These are phyloP conservation scores for Pangasius mekongensis DNA, from an alignment of 2,797 vertebrate species.

Conservation along the genomic window DNA sequence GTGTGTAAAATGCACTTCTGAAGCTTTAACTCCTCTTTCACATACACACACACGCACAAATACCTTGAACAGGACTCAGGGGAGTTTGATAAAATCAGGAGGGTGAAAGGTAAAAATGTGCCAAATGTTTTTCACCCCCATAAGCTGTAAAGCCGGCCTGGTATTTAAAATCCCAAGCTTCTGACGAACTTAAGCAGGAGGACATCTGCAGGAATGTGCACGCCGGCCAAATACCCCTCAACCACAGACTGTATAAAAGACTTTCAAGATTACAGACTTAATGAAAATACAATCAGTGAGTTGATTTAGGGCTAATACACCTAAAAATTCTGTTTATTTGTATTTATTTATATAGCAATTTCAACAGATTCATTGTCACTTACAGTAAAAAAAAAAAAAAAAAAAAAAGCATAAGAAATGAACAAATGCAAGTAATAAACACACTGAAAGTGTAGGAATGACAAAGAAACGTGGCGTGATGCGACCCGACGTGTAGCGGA, in stretches of 20 bases:
- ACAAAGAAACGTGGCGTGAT: background rate
- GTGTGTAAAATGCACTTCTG: background rate
- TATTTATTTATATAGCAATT: background rate
- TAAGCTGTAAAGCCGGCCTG: conserved; percentile 49
- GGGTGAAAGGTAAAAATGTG: background rate
- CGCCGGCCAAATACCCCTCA: conserved; percentile 20
- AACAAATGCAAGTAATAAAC: background rate
- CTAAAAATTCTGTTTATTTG: background rate
- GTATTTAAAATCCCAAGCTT: conserved; percentile 53
- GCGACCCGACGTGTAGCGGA: background rate
- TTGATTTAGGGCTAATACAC: background rate
- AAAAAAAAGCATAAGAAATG: background rate
- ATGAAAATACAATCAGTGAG: background rate
- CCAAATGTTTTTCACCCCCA: conserved; percentile 23
- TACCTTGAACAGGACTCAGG: too few species aligned
- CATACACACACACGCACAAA: background rate
- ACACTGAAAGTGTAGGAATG: background rate
- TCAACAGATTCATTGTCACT: background rate
- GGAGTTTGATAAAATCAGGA: background rate
- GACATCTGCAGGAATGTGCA: conserved; percentile 45
- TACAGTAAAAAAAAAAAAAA: background rate
- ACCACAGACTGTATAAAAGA: background rate
- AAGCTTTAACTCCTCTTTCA: background rate
- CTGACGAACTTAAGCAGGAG: conserved; percentile 43
- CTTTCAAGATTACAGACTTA: background rate